Evolutionary conservation across 1,140 invertebrate genomes (phyloP).

Genomic region (Bombus huntii): DNA sequence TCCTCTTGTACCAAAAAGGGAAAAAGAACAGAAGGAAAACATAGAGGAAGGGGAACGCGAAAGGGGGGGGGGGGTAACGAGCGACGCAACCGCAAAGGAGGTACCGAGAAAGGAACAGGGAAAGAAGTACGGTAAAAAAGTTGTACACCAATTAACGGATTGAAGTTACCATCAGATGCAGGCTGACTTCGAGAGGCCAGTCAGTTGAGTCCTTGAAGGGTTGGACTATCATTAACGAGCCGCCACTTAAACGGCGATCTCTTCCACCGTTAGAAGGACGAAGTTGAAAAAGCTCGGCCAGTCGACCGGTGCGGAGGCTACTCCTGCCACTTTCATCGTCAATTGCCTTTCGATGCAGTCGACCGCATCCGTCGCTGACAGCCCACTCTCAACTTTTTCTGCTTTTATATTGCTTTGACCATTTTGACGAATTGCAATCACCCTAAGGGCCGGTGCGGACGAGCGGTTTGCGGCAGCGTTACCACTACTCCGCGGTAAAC

Average conservation of each 20-base stretch:
- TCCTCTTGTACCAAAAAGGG: slow-evolving; percentile 18
- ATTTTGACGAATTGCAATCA: slow-evolving; percentile 28
- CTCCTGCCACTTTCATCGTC: slow-evolving; percentile 60
- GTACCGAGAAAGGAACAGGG: neutral
- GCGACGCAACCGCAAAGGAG: neutral
- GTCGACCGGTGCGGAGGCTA: slow-evolving; percentile 43
- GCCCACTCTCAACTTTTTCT: neutral
- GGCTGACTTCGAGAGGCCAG: slow-evolving; percentile 68
- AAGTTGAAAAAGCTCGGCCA: slow-evolving; percentile 64
- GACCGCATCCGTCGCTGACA: slow-evolving; percentile 36
- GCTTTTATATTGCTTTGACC: slow-evolving; percentile 23
- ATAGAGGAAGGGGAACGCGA: neutral
- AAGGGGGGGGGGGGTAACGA: neutral
- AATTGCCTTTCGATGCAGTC: slow-evolving; percentile 62
- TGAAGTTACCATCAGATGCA: slow-evolving; percentile 76
- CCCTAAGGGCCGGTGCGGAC: too few species aligned
- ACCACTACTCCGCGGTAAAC: too few species aligned
- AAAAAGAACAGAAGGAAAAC: neutral
- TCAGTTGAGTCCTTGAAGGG: slow-evolving; percentile 62
- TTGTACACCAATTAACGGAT: slow-evolving; percentile 78
- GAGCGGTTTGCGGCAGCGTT: neutral
- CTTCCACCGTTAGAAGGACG: slow-evolving; percentile 40
- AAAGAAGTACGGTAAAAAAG: slow-evolving; percentile 64
- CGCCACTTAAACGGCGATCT: slow-evolving; percentile 63
- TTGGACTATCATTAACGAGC: slow-evolving; percentile 69